Evolutionary conservation across 2,888 invertebrate species (phyloP).

Genomic region (Pollenia labialis): DNA sequence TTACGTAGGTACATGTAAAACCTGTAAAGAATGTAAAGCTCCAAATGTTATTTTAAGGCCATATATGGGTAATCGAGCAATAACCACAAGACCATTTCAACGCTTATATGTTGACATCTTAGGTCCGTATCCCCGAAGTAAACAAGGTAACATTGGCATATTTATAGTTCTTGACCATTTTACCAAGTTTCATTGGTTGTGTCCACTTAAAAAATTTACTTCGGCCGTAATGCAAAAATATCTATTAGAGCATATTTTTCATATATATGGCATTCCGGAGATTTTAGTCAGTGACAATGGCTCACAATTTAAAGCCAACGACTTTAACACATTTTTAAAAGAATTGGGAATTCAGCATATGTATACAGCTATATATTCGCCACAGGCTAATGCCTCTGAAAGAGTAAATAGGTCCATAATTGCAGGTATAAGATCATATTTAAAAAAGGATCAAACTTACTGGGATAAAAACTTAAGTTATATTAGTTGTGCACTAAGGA

Average conservation of each 20-base stretch:
- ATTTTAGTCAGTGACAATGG: constrained; percentile 76
- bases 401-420: constrained; percentile 78
- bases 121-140: constrained; percentile 67
- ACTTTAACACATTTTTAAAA: constrained; percentile 61
- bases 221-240: constrained; percentile 23
- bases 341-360: constrained; percentile 62
- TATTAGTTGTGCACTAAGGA: constrained; percentile 48
- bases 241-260: constrained; percentile 71
- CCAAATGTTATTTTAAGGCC: constrained; percentile 53
- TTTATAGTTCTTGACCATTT: constrained; percentile 38
- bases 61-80: constrained; percentile 55
- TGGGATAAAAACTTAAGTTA: constrained; percentile 56
- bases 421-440: constrained; percentile 75
- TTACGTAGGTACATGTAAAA: neutral
- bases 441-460: constrained; percentile 58
- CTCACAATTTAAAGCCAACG: constrained; percentile 71
- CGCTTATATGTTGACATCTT: constrained; percentile 56
- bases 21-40: constrained; percentile 43
- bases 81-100: constrained; percentile 62
- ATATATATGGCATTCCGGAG: constrained; percentile 75
- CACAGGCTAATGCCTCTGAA: constrained; percentile 79
- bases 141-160: constrained; percentile 47
- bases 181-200: constrained; percentile 44
- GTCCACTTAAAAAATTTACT: constrained; percentile 51
- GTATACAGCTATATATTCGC: constrained; percentile 77